Base-by-base conservation (phyloP, 2,888 invertebrate species). In the Himalopsyche anomala region DNA sequence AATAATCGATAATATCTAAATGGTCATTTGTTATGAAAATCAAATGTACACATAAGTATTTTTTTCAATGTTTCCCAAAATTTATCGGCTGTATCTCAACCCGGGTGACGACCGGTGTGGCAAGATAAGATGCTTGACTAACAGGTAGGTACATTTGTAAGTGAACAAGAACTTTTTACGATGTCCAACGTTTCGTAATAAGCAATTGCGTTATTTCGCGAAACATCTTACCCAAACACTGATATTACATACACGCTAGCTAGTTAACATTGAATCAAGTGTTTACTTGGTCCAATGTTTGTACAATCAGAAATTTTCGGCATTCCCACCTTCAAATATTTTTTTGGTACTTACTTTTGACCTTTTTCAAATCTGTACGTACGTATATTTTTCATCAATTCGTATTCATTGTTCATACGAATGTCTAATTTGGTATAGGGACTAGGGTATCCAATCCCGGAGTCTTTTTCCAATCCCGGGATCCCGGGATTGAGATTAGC, bases 121-220 rank as follows among this genome's bases (percentile, higher is more conserved):
- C 19, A 62, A 62, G 62, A 62, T n/a, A 11, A n/a, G 8, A 62
- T 62, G 11, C 62, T 62, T 62, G 62, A 8, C 62, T 28, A 62
- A 62, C 28, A 19, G 28, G 62, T 19, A 62, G 28, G 62, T 62
- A 19, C 11, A 19, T 28, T 19, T n/a, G 19, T 19, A 19, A 62
- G 62, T 62, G 62, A 62, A 62, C 62, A 62, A 62, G 28, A 62
- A 62, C 1, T 19, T 62, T 62, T 62, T 62, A 62, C 19, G 62
- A 19, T 62, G 62, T 19, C 62, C 62, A 62, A 19, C 19, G 19
- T 62, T 62, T 62, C 2, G 19, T 19, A 62, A 62, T 28, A 28
- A 8, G 62, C 19, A 19, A 51, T 62, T 62, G 62, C 62, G 62
- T 62, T 62, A 19, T 62, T 19, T 28, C 19, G 62, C 62, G 19